Evolutionary conservation across 2,888 invertebrate genomes (phyloP), one percentile per base, ranked within the genome.

Genomic region (Andrena camellia): DNA sequence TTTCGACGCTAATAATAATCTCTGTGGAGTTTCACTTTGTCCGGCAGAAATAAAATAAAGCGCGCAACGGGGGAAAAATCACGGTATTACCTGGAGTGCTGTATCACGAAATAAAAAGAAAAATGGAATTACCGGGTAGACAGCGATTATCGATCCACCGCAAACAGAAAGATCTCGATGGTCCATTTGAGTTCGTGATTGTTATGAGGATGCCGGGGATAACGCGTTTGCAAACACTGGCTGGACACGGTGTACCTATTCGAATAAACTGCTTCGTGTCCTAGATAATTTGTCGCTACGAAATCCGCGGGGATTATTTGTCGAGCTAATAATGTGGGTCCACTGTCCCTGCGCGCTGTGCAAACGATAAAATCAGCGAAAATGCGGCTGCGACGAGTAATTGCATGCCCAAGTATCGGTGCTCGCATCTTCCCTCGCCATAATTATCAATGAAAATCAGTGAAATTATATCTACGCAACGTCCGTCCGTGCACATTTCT

Each of bases 231-330:
- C 86, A 90, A 90, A 90, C 86, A 90, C 83, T 86, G 78, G 71
- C 82, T 26, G 77, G 81, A 86, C 86, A 88, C 85, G 88, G 86
- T 88, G 83, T 85, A 89, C 88, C 88, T 90, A 90, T 89, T 88
- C 89, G 90, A 91, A 92, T 92, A 92, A 92, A 92, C 92, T 92
- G 92, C 86, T 89, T 89, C 85, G 83, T 79, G 86, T 87, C 84
- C 92, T 90, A 92, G 91, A 92, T 92, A 92, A 92, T 92, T 92
- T 92, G 92, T 92, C 91, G 92, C 90, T 84, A 91, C 86, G 88
- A 92, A 92, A 92, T 92, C 92, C 92, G 76, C 87, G 81, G 90
- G 92, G 92, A 92, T 92, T 92, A 92, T 92, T 92, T 92, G 92
- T 90, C 92, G 88, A 91, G 91, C 92, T 92, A 92, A 92, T 92